Conservation (phyloP, 2,888 invertebrate genomes). For the Cheilosia urbana region DNA sequence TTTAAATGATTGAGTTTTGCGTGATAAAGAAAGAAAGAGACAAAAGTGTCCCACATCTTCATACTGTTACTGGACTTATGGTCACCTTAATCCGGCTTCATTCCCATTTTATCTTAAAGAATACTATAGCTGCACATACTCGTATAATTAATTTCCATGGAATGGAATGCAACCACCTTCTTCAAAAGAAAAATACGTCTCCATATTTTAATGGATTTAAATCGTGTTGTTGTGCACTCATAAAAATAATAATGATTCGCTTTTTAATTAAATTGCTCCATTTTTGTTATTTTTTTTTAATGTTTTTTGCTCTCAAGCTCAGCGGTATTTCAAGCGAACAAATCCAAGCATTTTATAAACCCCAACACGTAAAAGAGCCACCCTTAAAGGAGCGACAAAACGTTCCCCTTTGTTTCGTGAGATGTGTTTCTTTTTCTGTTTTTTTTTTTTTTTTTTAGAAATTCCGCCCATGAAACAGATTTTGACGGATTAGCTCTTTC, state of each 20-base stretch:
- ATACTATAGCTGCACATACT: too few relatives aligned
- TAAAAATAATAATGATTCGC: constrained; percentile 37
- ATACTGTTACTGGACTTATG: too few relatives aligned
- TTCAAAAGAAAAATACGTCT: not conserved
- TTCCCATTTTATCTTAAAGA: too few relatives aligned
- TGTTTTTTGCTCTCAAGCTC: constrained; percentile 13
- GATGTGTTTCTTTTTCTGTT: not conserved
- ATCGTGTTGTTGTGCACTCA: constrained; percentile 5
- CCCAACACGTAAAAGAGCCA: constrained; percentile 26
- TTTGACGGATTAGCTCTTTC: constrained; percentile 64
- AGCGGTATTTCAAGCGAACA: constrained; percentile 18
- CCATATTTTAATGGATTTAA: not conserved
- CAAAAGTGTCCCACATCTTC: too few relatives aligned
- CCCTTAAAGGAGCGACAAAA: constrained; percentile 24
- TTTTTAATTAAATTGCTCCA: constrained; percentile 50
- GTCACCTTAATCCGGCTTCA: too few relatives aligned
- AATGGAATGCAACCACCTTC: not conserved
- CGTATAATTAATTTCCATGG: not conserved
- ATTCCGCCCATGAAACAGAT: constrained; percentile 35
- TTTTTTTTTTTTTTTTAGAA: constrained; percentile 7
- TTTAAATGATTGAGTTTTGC: too few relatives aligned
- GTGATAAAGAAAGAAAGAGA: too few relatives aligned
- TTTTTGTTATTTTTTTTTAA: constrained; percentile 19
- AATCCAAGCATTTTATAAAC: constrained; percentile 20
- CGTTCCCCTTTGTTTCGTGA: constrained; percentile 24